Base-by-base conservation (phyloP, 1,140 invertebrate genomes). In the Muscidifurax raptorellus region DNA sequence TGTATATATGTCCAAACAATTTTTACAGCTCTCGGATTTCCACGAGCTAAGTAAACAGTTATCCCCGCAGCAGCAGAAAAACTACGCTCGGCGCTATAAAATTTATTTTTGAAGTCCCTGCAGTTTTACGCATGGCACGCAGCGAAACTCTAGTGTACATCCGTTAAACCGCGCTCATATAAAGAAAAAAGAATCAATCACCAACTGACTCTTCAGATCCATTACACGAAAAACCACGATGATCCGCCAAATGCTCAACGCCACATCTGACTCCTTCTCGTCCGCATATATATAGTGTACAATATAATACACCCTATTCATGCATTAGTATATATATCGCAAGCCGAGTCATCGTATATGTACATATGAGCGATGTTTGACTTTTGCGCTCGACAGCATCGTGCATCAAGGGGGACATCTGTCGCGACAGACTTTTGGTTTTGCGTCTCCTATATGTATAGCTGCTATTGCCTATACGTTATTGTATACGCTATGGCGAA, bases 1-100 rank as follows among this genome's bases (percentile, higher is more conserved):
- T 6, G n/a, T n/a, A n/a, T n/a, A n/a, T n/a, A 64, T 82, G 71
- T 74, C 47, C 28, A 82, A 82, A 82, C 69, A 82, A 82, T 74
- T 74, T n/a, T n/a, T n/a, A n/a, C n/a, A 27, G 71, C 52, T 82
- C 71, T 82, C 71, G 9, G 36, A 25, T 82, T 82, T 75, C 71
- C 27, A 69, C 12, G 25, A 10, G 66, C 25, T 25, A 66, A 32
- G 25, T 47, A 80, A 80, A 69, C 27, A 59, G 52, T n/a, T 59
- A 7, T n/a, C 52, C 22, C 18, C 22, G 52, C 6, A 59, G 18
- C 18, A 7, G 44, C 44, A 47, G 44, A 4, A 18, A 15, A 47
- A 10, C 44, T 47, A 15, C 44, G 15, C n/a, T 47, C 9, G 7
- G 10, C 36, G 9, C 36, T 47, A 12, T 47, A 47, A 47, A 47